Conservation (phyloP, 37 sponge, comb jelly and placozoan genomes). For the Theonella swinhoei region DNA sequence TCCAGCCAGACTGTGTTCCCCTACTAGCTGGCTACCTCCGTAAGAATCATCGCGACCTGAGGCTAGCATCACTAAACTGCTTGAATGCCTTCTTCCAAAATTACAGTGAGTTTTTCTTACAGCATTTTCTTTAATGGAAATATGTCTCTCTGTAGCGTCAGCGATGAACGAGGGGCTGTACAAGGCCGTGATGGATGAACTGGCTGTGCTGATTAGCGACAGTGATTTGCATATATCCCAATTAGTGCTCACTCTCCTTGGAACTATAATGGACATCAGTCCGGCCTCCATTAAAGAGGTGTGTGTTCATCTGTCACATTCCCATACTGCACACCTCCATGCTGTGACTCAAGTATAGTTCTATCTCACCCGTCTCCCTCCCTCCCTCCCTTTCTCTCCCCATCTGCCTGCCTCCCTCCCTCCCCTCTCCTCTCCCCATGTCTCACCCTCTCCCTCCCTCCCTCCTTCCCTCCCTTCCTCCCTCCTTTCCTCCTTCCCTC, state of each 20-base stretch:
- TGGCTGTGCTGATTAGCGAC: conserved; percentile 89
- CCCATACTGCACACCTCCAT: not conserved
- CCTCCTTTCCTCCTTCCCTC: not conserved
- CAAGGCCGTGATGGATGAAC: conserved; percentile 77
- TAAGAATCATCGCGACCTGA: conserved; percentile 95
- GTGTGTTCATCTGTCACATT: not conserved
- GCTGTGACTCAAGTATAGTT: not conserved
- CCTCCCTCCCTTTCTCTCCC: not conserved
- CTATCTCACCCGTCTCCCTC: too few relatives aligned
- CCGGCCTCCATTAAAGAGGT: conserved; percentile 55
- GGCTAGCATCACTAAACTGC: conserved; percentile 85
- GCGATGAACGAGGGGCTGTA: conserved; percentile 47
- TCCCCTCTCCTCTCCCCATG: not conserved
- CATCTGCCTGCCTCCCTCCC: not conserved
- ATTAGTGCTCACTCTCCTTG: conserved; percentile 78
- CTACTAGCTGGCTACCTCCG: conserved; percentile 92
- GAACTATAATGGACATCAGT: conserved; percentile 60
- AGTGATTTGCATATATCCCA: conserved; percentile 95
- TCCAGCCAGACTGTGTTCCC: conserved; percentile 84
- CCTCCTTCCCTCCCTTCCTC: not conserved
- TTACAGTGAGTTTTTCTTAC: conserved; percentile 66
- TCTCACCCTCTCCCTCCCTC: not conserved
- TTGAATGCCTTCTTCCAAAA: conserved; percentile 71
- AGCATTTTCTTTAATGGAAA: too few relatives aligned
- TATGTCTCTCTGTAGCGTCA: not conserved